phyloP scores from a whole-genome alignment of 2,797 vertebrate genomes.

The Darevskia nairensis region DNA sequence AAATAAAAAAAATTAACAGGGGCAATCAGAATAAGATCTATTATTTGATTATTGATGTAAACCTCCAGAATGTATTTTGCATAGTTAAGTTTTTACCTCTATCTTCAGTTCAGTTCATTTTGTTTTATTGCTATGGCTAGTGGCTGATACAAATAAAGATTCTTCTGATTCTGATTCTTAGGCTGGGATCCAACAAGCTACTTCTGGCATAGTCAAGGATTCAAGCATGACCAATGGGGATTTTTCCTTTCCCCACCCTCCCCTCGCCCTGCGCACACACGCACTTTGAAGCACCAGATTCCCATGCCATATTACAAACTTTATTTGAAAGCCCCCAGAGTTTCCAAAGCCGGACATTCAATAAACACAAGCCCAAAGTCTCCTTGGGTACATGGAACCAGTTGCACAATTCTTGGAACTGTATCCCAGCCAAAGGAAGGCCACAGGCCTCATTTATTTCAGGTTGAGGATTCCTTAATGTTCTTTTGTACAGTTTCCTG shows the following conservation, averaged over 20 bases:
- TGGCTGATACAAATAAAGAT: too few relatives aligned
- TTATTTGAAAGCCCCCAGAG: neutral
- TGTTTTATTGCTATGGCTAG: too few relatives aligned
- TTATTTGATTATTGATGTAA: too few relatives aligned
- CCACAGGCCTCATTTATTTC: slow-evolving; percentile 40
- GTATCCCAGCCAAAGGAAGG: slow-evolving; percentile 8
- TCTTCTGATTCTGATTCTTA: too few relatives aligned
- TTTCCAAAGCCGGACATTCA: neutral
- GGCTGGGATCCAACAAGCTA: slow-evolving; percentile 10
- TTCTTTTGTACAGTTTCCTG: slow-evolving; percentile 35
- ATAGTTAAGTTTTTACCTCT: too few relatives aligned
- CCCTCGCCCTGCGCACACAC: too few relatives aligned
- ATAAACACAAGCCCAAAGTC: neutral
- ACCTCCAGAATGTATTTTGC: too few relatives aligned
- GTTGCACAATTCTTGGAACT: neutral
- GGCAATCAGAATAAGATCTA: too few relatives aligned
- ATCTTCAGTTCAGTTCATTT: too few relatives aligned
- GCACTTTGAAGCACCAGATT: neutral
- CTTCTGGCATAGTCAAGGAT: neutral
- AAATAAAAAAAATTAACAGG: too few relatives aligned
- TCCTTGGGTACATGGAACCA: neutral
- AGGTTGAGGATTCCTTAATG: slow-evolving; percentile 34
- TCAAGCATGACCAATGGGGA: neutral
- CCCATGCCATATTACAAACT: neutral
- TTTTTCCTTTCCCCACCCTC: neutral